Conservation (phyloP, 2,888 invertebrate genomes). For the Molorchus minor region DNA sequence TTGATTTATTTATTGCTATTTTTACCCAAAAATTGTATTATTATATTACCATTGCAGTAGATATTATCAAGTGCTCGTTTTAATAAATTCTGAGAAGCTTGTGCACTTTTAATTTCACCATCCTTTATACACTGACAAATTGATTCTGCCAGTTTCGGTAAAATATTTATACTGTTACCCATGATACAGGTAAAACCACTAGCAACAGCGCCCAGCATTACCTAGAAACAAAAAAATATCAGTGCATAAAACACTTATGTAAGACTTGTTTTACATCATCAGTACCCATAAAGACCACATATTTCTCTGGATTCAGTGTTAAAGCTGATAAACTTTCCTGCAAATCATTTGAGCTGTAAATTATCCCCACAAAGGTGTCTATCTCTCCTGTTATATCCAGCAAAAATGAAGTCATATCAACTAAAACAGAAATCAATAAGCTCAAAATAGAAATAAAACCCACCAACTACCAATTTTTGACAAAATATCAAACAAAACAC, state of each 20-base stretch:
- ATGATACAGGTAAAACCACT: conserved; percentile 79
- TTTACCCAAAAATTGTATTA: no score
- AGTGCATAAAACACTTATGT: conserved; percentile 69
- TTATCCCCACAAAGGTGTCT: conserved; percentile 58
- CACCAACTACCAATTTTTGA: no score
- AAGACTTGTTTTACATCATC: conserved; percentile 52
- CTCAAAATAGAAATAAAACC: no score
- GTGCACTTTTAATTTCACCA: conserved; percentile 65
- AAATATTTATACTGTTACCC: conserved; percentile 75
- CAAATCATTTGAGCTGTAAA: conserved; percentile 56
- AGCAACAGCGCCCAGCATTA: conserved; percentile 72
- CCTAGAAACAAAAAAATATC: conserved; percentile 72
- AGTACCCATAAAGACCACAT: conserved; percentile 57
- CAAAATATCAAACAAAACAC: no score
- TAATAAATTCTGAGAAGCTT: conserved; percentile 66
- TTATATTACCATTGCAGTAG: conserved; percentile 67
- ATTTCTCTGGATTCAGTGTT: conserved; percentile 55
- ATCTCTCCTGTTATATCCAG: conserved; percentile 59
- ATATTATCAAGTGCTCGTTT: conserved; percentile 65
- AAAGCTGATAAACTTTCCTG: conserved; percentile 54
- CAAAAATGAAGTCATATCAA: conserved; percentile 56
- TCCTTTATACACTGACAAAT: conserved; percentile 67
- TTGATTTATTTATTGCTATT: no score
- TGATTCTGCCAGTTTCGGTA: conserved; percentile 68
- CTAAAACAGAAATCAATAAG: conserved; percentile 53